phyloP scores from a whole-genome alignment of 2,888 invertebrate species.

The Acanthopleura granulata region DNA sequence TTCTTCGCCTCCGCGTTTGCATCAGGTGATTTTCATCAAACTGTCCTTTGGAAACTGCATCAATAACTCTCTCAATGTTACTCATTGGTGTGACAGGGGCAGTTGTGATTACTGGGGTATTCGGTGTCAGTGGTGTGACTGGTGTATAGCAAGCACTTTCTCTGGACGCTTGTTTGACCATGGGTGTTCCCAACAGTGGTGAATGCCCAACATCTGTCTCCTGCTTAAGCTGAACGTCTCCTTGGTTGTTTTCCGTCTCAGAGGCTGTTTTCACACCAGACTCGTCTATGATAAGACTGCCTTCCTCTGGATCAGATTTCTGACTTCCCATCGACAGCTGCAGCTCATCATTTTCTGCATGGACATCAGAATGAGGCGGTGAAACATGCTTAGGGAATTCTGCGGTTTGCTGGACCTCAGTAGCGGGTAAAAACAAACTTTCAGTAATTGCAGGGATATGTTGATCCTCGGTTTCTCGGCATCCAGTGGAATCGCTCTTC shows the following conservation, averaged over 20 bases:
- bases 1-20: conserved; percentile 7
- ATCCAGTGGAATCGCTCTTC: neutral
- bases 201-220: neutral
- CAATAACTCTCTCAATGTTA: conserved; percentile 89
- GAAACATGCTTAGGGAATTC: too few relatives aligned
- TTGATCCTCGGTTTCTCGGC: too few relatives aligned
- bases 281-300: conserved; percentile 9
- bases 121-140: conserved; percentile 14
- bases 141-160: conserved; percentile 10
- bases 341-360: neutral
- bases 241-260: neutral
- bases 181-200: neutral
- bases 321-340: conserved; percentile 2
- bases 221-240: neutral
- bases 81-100: conserved; percentile 34
- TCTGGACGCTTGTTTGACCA: neutral
- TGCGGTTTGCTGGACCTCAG: too few relatives aligned
- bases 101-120: neutral
- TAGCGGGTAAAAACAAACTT: too few relatives aligned
- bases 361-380: neutral
- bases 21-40: conserved; percentile 42
- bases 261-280: neutral
- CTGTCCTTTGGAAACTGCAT: conserved; percentile 85
- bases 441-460: too few relatives aligned
- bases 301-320: conserved; percentile 13